These are phyloP conservation scores for Coecobrya sp. DNA, from an alignment of 2,888 invertebrate genomes.

Conservation along the genomic window DNA sequence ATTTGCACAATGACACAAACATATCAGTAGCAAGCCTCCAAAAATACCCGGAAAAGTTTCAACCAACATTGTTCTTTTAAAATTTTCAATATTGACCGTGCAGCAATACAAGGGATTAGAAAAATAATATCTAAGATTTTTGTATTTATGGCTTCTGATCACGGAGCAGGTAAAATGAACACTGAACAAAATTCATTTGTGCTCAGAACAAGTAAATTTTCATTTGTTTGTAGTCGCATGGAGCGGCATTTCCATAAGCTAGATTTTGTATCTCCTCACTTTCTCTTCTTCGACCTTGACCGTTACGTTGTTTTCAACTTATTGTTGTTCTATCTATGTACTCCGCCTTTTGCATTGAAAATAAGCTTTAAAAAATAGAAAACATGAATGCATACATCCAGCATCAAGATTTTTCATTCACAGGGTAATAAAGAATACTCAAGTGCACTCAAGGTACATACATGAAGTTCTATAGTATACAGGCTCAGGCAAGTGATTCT, in stretches of 20 bases:
- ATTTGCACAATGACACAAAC: slow-evolving; percentile 64
- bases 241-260: background rate
- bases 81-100: background rate
- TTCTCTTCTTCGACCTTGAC: slow-evolving; percentile 69
- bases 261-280: slow-evolving; percentile 11
- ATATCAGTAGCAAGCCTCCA: slow-evolving; percentile 38
- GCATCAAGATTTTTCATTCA: too few species aligned
- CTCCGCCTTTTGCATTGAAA: too few species aligned
- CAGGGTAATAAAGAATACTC: too few species aligned
- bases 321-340: background rate
- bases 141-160: background rate
- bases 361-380: background rate
- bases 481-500: too few species aligned
- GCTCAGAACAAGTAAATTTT: background rate
- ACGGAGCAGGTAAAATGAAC: background rate
- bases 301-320: background rate
- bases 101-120: background rate
- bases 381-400: too few species aligned
- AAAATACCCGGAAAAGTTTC: slow-evolving; percentile 37
- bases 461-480: too few species aligned
- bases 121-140: too few species aligned
- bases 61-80: slow-evolving; percentile 26
- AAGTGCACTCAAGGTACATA: too few species aligned
- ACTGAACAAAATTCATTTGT: slow-evolving; percentile 3
- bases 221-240: background rate